Evolutionary conservation across 2,113 vertebrate species (phyloP), one percentile per base, ranked within the genome.

Genomic region (Vulpes vulpes): DNA sequence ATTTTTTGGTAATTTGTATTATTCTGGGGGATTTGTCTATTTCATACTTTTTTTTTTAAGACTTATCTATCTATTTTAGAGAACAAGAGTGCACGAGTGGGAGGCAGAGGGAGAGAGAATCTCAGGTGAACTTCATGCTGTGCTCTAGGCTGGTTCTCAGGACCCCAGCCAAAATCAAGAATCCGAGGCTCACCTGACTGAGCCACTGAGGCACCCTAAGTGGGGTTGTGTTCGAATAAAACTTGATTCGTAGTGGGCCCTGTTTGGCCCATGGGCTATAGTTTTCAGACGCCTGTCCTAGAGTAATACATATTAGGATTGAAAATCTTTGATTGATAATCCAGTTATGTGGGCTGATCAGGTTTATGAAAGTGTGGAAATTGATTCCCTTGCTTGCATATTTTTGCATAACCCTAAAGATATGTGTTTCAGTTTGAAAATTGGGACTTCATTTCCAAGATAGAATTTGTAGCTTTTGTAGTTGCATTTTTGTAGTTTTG

Each of bases 1-100:
- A 71, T 8, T 92, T 88, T 88, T 88, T 69, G 89, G 49, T 95
- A 35, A 79, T 92, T 92, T 87, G 30, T 88, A 71, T 95, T 49
- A 38, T 57, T 92, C 43, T 89, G 43, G 35, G 62, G 62, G n/a
- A 49, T 92, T 91, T 59, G 57, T 74, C 49, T 32, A 38, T 87
- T 69, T 83, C 53, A 11, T 62, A 59, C 43, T 84, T 91, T 84
- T 82, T 11, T 30, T 69, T 95, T 91, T 89, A 69, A n/a, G 67
- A 69, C n/a, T 69, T 17, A n/a, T 69, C 17, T 69, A 69, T 69
- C 17, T 69, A 69, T 69, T 69, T 69, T n/a, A n/a, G 67, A 69
- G 67, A 69, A 25, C n/a, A 16, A 69, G 67, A 69, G 32, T 69
- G 8, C 16, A 69, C 32, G 32, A 67, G 30, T 67, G 65, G 30